Percentiles rank a stretch among this genome's conserved stretches.
Evolutionary conservation across 2,113 vertebrate genomes (phyloP).

Genomic region (Gallinago media): DNA sequence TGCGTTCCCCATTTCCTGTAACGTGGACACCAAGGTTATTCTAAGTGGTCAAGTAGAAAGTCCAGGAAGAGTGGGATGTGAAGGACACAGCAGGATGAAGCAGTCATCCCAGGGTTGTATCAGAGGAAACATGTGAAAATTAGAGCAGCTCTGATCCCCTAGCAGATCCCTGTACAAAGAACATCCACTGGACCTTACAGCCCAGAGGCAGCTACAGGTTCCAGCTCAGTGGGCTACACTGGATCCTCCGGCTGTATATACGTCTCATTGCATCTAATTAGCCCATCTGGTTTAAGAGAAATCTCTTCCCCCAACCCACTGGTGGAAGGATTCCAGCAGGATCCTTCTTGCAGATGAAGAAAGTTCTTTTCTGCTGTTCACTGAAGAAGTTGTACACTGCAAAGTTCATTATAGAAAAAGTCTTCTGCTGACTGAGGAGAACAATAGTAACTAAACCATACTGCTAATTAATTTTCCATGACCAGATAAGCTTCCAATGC

Average conservation of each 20-base stretch:
- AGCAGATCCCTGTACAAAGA: not conserved
- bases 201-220: not conserved
- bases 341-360: not conserved
- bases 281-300: not conserved
- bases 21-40: not conserved
- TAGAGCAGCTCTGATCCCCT: not conserved
- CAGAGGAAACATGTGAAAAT: not conserved
- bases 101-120: not conserved
- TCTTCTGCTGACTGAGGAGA: not conserved
- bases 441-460: not conserved
- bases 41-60: not conserved
- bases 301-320: not conserved
- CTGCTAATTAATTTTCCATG: slow-evolving; percentile 40
- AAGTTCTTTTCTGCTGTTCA: not conserved
- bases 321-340: not conserved
- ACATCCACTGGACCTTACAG: not conserved
- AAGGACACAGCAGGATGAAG: not conserved
- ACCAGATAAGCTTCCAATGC: not conserved
- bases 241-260: accelerated
- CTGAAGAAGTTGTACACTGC: not conserved
- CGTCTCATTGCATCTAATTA: not conserved
- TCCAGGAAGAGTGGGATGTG: not conserved
- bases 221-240: not conserved
- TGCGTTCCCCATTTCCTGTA: not conserved
- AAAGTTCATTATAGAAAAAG: not conserved